Percentiles rank a stretch among this genome's conserved stretches.
phyloP scores from a whole-genome alignment of 2,113 vertebrate genomes.

The Terrapene triunguis region DNA sequence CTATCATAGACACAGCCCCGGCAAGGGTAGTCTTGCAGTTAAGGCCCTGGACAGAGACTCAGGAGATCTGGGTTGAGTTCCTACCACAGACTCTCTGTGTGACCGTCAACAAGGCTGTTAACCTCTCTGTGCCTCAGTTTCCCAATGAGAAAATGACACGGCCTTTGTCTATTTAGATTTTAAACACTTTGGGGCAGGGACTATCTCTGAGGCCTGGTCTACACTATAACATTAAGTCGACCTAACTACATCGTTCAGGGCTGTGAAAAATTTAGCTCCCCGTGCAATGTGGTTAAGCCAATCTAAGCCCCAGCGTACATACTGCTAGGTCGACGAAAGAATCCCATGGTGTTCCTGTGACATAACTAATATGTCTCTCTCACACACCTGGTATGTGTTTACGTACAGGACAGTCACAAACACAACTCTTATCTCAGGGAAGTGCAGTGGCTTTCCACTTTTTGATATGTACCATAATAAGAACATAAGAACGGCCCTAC shows the following conservation, averaged over 20 bases:
- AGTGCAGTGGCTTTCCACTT: background rate
- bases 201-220: background rate
- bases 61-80: background rate
- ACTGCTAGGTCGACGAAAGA: background rate
- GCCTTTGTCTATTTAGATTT: background rate
- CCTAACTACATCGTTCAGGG: background rate
- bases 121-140: background rate
- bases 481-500: no score
- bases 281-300: background rate
- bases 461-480: background rate
- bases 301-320: background rate
- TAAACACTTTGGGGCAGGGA: background rate
- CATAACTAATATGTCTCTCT: background rate
- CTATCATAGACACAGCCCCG: accelerated
- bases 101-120: background rate
- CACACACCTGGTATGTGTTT: background rate
- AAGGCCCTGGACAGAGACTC: background rate
- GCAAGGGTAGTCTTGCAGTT: background rate
- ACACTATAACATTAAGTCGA: no score
- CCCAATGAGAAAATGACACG: background rate
- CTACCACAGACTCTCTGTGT: background rate
- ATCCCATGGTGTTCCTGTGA: background rate
- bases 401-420: background rate
- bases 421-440: background rate
- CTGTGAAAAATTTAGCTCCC: background rate